Percentiles rank a stretch among this genome's conserved stretches.
Evolutionary conservation across 2,113 vertebrate species (phyloP).

Genomic region (Podocnemis expansa): DNA sequence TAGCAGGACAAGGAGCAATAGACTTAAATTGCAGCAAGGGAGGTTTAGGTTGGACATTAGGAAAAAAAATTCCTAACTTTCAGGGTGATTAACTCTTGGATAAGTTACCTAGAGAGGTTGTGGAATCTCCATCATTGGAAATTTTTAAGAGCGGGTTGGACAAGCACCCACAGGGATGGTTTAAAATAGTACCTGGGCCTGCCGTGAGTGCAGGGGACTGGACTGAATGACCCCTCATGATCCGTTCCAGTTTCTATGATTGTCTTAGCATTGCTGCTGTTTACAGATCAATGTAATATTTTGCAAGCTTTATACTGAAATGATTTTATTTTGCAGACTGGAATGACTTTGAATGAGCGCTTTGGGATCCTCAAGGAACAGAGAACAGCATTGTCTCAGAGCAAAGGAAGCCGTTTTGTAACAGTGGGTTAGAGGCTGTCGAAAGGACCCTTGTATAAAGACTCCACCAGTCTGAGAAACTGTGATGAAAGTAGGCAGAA

Average conservation of each 20-base stretch:
- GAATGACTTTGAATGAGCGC: slow-evolving; percentile 93
- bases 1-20: no score
- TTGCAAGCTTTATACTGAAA: not conserved
- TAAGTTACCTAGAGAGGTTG: no score
- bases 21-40: no score
- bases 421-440: slow-evolving; percentile 83
- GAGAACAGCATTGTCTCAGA: slow-evolving; percentile 81
- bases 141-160: no score
- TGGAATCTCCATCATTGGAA: no score
- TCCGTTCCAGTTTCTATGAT: not conserved
- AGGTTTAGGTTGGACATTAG: no score
- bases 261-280: not conserved
- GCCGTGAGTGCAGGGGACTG: no score
- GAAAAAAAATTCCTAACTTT: no score
- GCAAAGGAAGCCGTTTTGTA: slow-evolving; percentile 92
- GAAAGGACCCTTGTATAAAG: slow-evolving; percentile 41
- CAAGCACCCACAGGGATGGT: no score
- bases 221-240: no score
- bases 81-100: no score
- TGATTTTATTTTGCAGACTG: slow-evolving; percentile 80
- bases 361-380: slow-evolving; percentile 95
- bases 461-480: slow-evolving; percentile 42
- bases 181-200: no score
- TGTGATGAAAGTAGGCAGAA: slow-evolving; percentile 58
- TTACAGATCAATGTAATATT: not conserved